Evolutionary conservation across 35 echinoderm and acorn worm species (phyloP), one percentile per base, ranked within the genome.

Genomic region (Stichopus chloronotus): DNA sequence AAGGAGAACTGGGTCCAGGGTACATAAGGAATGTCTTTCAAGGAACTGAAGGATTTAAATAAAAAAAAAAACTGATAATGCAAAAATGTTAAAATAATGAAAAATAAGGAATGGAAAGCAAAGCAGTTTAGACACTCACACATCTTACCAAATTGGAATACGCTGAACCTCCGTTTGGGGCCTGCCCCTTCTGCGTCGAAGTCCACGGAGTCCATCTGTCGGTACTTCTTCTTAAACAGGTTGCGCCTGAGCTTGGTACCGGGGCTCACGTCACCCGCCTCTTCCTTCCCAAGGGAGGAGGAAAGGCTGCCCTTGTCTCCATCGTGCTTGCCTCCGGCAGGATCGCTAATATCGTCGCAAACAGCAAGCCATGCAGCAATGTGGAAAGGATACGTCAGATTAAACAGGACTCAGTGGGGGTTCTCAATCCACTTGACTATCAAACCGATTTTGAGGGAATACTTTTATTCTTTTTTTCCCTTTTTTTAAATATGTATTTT

Each of bases 101-200:
- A 83, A 83, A 55, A 43, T 8, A 57, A 83, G 52, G 52, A 16
- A 54, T 71, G 71, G 65, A 61, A 71, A 89, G 87, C 59, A 52
- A 89, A 89, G 87, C 87, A 89, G 65, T 59, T 65, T 22, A 89
- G 87, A 89, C 87, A 91, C 90, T 91, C 90, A 91, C 69, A 91
- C 25, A 94, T 81, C 96, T 88, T 92, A 99, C 97, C 97, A 57
- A 99, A 96, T 88, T 96, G 94, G 92, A 99, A 99, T 53, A 99
- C 97, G 91, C 97, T 99, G 88, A 99, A 96, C 21, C 94, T 94
- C 13, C 95, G 88, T 58, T 94, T 96, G 14, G 91, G 90, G 8
- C 90, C 76, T 20, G 88, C 88, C n/a, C 78, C 87, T 13, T 97
- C 94, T 14, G 91, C 77, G 23, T 92, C 87, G 56, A 93, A 88